Evolutionary conservation across 2,113 vertebrate genomes (phyloP), one percentile per base, ranked within the genome.

Genomic region (Microtus oregoni): DNA sequence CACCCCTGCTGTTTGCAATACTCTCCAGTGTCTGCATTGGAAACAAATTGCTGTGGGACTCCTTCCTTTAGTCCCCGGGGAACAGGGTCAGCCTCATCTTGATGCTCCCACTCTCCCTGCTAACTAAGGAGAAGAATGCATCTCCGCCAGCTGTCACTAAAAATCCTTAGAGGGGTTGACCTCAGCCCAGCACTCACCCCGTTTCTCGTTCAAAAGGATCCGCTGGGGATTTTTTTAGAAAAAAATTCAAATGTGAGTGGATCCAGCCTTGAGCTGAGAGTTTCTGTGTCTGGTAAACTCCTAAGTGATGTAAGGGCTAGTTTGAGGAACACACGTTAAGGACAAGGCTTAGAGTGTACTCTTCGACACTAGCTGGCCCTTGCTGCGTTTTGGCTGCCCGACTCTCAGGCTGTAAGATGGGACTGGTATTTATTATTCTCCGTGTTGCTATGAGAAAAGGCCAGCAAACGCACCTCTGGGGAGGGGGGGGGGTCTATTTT

Each of bases 11-110:
- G 20, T 58, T 94, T 55, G 22, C 19, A 89, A 7, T n/a, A 20
- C 47, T 82, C 38, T 13, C 47, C 35, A 63, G n/a, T 52, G 93
- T 50, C 83, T 20, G 82, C 87, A 91, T 85, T 70, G 0, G 11
- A 85, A 67, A 70, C 86, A 93, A 47, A 55, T 52, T 85, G 82
- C 58, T 86, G 78, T 90, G 75, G 19, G 58, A 67, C 38, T 90
- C 35, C 15, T 72, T 86, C 35, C 87, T 83, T 90, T 76, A 44
- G 81, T 20, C 4, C 73, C n/a, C 32, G 67, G 32, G 55, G 65
- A 90, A 41, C 35, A 63, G 20, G 44, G 41, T 70, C 41, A 88
- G 22, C 24, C 68, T 72, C 35, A 38, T 8, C 50, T 87, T 72
- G 22, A 2, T 0, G 8, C 2, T 5, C 7, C 8, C 63, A 24